phyloP scores from a whole-genome alignment of 2,888 invertebrate genomes.

The Hirudinaria manillensis region DNA sequence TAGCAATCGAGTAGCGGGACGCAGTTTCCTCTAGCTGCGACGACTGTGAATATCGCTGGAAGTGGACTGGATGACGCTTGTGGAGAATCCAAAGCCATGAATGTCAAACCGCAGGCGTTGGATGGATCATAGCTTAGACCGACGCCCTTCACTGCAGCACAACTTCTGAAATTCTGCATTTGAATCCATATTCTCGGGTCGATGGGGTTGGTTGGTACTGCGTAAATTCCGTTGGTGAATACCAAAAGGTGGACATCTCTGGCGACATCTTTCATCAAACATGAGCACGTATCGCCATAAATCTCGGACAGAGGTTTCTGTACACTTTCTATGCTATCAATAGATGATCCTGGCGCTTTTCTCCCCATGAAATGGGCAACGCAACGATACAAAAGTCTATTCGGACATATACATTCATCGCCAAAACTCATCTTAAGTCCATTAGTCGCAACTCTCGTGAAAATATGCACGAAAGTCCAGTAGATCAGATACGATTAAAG shows the following conservation, averaged over 20 bases:
- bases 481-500: too few species aligned
- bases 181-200: conserved; percentile 33
- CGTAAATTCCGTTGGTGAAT: conserved; percentile 29
- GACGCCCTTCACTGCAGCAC: conserved; percentile 31
- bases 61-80: not conserved
- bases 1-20: conserved; percentile 31
- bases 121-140: not conserved
- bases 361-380: conserved; percentile 32
- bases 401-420: not conserved
- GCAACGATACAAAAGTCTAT: not conserved
- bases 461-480: too few species aligned
- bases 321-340: conserved; percentile 28
- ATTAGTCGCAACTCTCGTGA: too few species aligned
- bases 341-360: conserved; percentile 26
- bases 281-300: conserved; percentile 4
- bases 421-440: not conserved
- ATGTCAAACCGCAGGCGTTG: not conserved
- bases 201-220: conserved; percentile 29
- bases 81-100: conserved; percentile 21
- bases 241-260: conserved; percentile 22
- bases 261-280: conserved; percentile 13
- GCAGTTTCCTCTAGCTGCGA: conserved; percentile 26
- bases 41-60: conserved; percentile 31
- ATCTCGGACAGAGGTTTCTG: conserved; percentile 35
- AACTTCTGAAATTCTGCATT: conserved; percentile 30